Conservation (phyloP, 2,113 vertebrate species). For the Odocoileus virginianus region DNA sequence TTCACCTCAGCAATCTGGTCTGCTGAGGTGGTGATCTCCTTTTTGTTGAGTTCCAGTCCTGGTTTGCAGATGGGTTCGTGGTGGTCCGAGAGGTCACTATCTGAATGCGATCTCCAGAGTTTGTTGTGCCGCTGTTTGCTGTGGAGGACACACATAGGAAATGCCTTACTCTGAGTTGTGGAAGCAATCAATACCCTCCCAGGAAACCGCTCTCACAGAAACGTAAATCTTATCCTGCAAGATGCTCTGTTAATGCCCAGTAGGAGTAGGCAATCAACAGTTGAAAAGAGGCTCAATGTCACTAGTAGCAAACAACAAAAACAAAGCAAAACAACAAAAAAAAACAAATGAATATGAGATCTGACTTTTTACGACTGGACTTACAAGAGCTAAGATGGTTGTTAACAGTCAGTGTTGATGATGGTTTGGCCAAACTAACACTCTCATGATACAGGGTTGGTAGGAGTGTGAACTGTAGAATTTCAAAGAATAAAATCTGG, state of each 20-base stretch:
- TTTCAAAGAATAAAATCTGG: not conserved
- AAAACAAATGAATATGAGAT: not conserved
- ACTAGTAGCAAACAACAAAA: not conserved
- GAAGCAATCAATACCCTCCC: not conserved
- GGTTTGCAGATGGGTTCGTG: constrained; percentile 84
- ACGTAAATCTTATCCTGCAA: not conserved
- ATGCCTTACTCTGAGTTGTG: constrained; percentile 14
- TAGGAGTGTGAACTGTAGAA: not conserved
- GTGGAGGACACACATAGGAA: constrained; percentile 52
- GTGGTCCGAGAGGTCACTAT: constrained; percentile 92
- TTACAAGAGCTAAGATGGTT: not conserved
- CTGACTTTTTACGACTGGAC: not conserved
- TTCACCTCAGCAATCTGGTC: constrained; percentile 87
- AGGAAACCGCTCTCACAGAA: not conserved
- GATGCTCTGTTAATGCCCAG: not conserved
- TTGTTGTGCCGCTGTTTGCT: constrained; percentile 99
- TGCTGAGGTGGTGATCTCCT: constrained; percentile 86
- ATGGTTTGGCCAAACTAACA: not conserved
- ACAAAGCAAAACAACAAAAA: not conserved
- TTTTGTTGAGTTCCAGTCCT: constrained; percentile 87
- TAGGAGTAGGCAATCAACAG: not conserved
- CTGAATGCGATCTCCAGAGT: constrained; percentile 96
- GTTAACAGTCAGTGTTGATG: not conserved
- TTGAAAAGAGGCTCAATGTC: constrained; percentile 12
- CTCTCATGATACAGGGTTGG: not conserved